Conservation (phyloP, 2,113 vertebrate genomes). For the Mormoops blainvillei region DNA sequence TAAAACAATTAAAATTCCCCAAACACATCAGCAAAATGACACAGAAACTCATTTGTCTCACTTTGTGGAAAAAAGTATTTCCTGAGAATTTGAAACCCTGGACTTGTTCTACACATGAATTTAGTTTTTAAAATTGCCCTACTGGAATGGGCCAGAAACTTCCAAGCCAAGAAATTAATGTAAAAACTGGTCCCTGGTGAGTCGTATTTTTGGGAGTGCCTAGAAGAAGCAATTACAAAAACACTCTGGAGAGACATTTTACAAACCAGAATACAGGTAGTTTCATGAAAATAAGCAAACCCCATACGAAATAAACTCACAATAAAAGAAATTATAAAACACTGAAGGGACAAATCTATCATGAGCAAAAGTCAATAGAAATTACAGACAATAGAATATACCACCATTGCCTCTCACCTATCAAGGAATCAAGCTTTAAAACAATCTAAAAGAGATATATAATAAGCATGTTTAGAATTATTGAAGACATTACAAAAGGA, state of each 20-base stretch:
- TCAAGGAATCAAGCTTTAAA: not conserved
- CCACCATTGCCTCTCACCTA: not conserved
- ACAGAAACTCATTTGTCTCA: not conserved
- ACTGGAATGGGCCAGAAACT: conserved; percentile 3
- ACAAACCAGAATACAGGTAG: not conserved
- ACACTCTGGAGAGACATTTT: conserved; percentile 36
- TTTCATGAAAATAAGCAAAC: conserved; percentile 4
- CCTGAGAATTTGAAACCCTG: conserved; percentile 10
- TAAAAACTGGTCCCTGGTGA: conserved; percentile 51
- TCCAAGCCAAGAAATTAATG: conserved; percentile 49
- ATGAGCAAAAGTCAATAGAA: not conserved
- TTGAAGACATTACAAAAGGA: not conserved
- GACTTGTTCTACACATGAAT: not conserved
- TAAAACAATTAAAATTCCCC: not conserved
- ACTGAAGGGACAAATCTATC: not conserved
- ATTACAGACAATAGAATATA: not conserved
- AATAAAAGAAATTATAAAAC: conserved; percentile 40
- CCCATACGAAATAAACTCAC: conserved; percentile 4
- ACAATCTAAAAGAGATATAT: not conserved
- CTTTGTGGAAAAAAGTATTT: not conserved
- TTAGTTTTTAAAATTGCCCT: conserved; percentile 42
- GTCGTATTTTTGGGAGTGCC: conserved; percentile 43
- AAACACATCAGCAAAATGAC: not conserved
- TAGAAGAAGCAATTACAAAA: conserved; percentile 46
- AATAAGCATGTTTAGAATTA: not conserved